phyloP scores from a whole-genome alignment of 2,113 vertebrate genomes.

The Panurus biarmicus region DNA sequence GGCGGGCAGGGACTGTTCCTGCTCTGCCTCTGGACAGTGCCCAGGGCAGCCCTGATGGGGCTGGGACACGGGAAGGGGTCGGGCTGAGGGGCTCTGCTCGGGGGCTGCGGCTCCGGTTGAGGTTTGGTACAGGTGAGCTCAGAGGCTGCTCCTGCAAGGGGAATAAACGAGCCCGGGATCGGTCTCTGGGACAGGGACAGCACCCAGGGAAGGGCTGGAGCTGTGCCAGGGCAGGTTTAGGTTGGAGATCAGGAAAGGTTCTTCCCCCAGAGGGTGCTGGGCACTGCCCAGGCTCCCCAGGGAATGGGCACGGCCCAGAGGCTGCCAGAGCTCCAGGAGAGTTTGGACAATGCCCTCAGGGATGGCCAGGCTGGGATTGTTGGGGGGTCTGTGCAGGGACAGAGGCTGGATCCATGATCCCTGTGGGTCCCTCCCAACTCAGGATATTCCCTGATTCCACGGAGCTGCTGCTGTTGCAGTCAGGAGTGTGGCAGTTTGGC shows the following conservation, averaged over 20 bases:
- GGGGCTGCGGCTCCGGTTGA: accelerated
- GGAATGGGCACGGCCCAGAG: accelerated
- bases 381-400: not conserved
- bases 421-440: not conserved
- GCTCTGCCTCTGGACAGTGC: not conserved
- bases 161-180: not conserved
- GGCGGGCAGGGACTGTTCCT: not conserved
- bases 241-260: accelerated
- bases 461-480: not conserved
- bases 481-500: accelerated
- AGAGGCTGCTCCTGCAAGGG: not conserved
- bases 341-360: accelerated
- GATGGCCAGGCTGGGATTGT: not conserved
- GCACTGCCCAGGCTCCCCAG: not conserved
- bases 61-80: not conserved
- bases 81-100: accelerated
- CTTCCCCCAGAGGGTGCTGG: not conserved
- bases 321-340: not conserved
- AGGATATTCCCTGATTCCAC: not conserved
- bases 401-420: not conserved
- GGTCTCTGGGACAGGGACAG: not conserved
- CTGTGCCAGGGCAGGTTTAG: not conserved
- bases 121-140: not conserved
- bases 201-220: not conserved
- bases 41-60: not conserved